Base-by-base conservation (phyloP, 2,888 invertebrate species). In the Lydus trimaculatus region DNA sequence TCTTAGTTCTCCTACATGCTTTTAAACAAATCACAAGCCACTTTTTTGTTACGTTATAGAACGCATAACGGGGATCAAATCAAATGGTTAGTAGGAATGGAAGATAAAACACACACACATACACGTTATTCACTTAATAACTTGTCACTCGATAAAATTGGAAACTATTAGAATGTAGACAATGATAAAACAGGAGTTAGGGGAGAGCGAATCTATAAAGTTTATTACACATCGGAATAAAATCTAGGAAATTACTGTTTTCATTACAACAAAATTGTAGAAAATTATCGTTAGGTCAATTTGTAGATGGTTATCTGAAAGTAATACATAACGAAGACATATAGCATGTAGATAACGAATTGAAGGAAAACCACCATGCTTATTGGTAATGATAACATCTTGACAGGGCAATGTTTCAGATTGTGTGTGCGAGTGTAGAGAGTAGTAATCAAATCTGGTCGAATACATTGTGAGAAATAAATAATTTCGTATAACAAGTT, bases 21-120 rank as follows among this genome's bases (percentile, higher is more conserved):
- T 70, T 77, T 71, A 74, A 75, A 77, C 75, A 75, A 77, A 77
- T 76, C 76, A 73, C 71, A 66, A 71, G 67, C 11, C 23, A 23
- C 52, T 74, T 75, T 76, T 73, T 74, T 62, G n/a, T n/a, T n/a
- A n/a, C 60, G 31, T 23, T 58, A 36, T 61, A 48, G 39, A 43
- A 43, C 17, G 48, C 61, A 39, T 58, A n/a, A n/a, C 17, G 4
- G 43, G 28, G 60, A 56, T 17, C 56, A 23, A 56, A 67, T 64
- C 67, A 64, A 67, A 61, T 64, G 64, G 64, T 67, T 67, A 67
- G 58, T 61, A 58, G 64, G 39, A 64, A 52, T 9, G 20, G 2
- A 28, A 56, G 64, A 64, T 64, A 64, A 64, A 67, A 64, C 11
- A 43, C 67, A 60, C 36, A 20, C 48, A 48, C 67, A 60, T 28